Evolutionary conservation across 2,797 vertebrate genomes (phyloP).

Genomic region (Acanthiza pusilla): DNA sequence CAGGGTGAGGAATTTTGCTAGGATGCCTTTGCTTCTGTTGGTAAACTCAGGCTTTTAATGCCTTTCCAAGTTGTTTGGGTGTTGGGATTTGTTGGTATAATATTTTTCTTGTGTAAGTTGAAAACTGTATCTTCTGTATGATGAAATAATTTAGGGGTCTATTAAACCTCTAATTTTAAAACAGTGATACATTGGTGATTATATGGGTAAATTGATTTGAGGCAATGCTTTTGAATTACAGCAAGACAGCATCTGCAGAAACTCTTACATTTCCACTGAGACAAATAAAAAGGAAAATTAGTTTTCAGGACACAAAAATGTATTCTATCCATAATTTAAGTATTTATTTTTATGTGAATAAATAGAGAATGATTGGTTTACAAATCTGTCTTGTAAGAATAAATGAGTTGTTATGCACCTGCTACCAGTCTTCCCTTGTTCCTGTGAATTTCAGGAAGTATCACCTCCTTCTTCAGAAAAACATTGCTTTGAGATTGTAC

Average conservation of each 20-base stretch:
- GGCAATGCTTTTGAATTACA: neutral
- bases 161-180: neutral
- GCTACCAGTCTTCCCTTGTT: neutral
- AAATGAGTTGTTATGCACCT: neutral
- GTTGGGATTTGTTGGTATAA: neutral
- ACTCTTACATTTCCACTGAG: neutral
- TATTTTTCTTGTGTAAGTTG: neutral
- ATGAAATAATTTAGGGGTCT: neutral
- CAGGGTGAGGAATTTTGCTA: neutral
- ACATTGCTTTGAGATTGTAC: neutral
- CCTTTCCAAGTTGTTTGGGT: neutral
- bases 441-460: neutral
- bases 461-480: neutral
- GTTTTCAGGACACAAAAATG: neutral
- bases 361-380: neutral
- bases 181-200: neutral
- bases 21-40: neutral
- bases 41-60: neutral
- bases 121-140: neutral
- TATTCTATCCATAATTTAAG: neutral
- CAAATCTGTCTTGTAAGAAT: neutral
- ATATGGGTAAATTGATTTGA: neutral
- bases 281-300: neutral
- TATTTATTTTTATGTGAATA: neutral
- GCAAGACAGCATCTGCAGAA: neutral